phyloP scores from a whole-genome alignment of 2,113 vertebrate genomes.

The Pomatorhinus ruficollis region DNA sequence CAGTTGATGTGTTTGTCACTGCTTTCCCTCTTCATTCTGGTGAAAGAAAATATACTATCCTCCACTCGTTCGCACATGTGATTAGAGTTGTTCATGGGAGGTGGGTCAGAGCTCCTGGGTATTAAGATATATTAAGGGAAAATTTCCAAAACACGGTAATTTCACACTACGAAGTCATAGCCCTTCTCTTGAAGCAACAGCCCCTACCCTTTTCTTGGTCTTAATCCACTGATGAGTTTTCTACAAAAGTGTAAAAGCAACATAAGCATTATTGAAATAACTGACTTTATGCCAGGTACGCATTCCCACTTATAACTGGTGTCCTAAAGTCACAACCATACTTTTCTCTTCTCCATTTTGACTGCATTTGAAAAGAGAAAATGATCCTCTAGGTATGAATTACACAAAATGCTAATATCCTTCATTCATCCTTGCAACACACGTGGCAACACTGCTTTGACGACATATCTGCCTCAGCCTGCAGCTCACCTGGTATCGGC shows the following conservation, averaged over 20 bases:
- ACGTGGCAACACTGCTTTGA: neutral
- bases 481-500: neutral
- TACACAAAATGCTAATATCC: neutral
- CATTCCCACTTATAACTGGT: neutral
- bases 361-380: neutral
- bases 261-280: neutral
- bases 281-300: neutral
- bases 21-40: neutral
- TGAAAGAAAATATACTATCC: neutral
- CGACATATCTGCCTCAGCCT: rapidly evolving
- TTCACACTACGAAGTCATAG: neutral
- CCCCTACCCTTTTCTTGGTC: neutral
- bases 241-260: neutral
- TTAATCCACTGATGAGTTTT: neutral
- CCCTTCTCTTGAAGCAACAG: neutral
- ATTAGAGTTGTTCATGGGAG: neutral
- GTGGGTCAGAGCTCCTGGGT: neutral
- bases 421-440: neutral
- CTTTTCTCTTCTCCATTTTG: neutral
- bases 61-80: neutral
- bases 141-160: neutral
- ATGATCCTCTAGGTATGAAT: neutral
- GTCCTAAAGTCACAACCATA: neutral
- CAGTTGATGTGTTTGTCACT: neutral
- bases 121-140: neutral